These are phyloP conservation scores for Phlogophora meticulosa DNA, from an alignment of 2,888 invertebrate species.

Conservation along the genomic window DNA sequence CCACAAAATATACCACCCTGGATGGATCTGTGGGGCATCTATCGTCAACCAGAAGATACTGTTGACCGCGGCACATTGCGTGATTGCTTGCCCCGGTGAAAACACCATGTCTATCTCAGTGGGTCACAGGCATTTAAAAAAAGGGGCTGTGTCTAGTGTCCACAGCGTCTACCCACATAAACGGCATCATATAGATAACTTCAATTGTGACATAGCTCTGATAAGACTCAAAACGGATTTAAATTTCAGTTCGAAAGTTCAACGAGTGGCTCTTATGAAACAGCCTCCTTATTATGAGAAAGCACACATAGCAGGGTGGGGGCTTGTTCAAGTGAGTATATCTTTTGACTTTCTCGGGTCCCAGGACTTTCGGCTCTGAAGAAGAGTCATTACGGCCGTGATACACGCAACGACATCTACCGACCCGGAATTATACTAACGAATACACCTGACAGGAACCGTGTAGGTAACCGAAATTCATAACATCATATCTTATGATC, in stretches of 20 bases:
- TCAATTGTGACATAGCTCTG: slow-evolving; percentile 3
- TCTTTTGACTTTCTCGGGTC: no score
- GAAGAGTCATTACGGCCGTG: no score
- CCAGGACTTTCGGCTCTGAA: no score
- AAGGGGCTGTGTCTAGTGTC: neutral
- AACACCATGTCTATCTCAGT: neutral
- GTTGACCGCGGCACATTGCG: no score
- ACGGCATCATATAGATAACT: neutral
- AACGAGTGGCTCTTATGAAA: slow-evolving; percentile 10
- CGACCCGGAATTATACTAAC: no score
- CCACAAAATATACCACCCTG: no score
- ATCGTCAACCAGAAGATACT: no score
- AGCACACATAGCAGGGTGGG: slow-evolving; percentile 15
- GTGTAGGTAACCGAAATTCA: no score
- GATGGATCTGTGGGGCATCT: no score
- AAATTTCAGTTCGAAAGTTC: neutral
- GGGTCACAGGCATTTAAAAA: neutral
- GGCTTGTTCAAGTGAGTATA: neutral
- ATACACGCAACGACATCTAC: no score
- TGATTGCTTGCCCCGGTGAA: slow-evolving; percentile 2
- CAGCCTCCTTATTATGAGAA: slow-evolving; percentile 16
- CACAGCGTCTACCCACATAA: neutral
- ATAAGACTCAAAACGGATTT: neutral
- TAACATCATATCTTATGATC: no score
- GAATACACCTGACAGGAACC: no score